phyloP scores from a whole-genome alignment of 2,797 vertebrate species.

The Dromococcyx pavoninus region DNA sequence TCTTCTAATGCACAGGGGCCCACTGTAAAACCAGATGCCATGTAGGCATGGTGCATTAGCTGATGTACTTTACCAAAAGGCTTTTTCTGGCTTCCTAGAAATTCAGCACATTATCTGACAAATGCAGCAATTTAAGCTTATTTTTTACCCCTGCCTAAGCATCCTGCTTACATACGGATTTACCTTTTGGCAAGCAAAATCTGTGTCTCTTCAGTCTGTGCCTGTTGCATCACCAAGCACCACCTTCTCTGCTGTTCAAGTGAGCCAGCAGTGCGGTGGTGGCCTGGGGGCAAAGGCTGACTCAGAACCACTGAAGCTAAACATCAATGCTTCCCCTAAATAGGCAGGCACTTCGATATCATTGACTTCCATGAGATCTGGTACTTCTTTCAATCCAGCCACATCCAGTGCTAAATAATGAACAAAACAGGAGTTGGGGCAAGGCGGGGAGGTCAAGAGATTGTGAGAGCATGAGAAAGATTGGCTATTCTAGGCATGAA shows the following conservation, averaged over 20 bases:
- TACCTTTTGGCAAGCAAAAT: constrained; percentile 17
- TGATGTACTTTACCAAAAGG: neutral
- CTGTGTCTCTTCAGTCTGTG: neutral
- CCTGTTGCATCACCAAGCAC: constrained; percentile 51
- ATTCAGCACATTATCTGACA: neutral
- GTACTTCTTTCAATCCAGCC: constrained; percentile 34
- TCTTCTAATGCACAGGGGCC: neutral
- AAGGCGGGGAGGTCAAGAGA: neutral
- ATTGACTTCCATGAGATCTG: constrained; percentile 37
- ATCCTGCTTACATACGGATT: neutral
- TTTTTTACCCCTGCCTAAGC: neutral
- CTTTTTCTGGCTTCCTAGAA: neutral
- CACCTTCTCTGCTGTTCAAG: constrained; percentile 40
- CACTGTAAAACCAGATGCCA: neutral
- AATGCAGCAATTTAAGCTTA: neutral
- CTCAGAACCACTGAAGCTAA: constrained; percentile 62
- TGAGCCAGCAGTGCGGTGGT: constrained; percentile 29
- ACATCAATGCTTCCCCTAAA: constrained; percentile 50
- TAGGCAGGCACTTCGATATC: constrained; percentile 45
- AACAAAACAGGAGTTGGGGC: neutral
- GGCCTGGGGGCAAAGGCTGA: constrained; percentile 63
- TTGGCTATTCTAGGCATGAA: constrained; percentile 7
- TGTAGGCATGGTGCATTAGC: neutral
- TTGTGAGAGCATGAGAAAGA: neutral
- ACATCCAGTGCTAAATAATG: neutral